phyloP scores from a whole-genome alignment of 1,140 invertebrate species.

The Dolichoris vasculosae region DNA sequence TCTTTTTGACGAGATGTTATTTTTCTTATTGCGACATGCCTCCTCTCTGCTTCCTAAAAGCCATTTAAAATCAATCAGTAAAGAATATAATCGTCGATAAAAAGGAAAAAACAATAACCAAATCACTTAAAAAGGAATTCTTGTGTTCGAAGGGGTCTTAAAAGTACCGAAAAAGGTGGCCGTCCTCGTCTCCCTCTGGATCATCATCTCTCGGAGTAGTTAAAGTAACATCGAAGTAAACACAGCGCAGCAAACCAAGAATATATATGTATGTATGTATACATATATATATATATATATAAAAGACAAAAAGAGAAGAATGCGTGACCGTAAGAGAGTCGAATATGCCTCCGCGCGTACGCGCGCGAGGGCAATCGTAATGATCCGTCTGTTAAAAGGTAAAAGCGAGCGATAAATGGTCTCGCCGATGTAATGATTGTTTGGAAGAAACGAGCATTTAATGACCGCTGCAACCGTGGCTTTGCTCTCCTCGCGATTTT shows the following conservation, averaged over 20 bases:
- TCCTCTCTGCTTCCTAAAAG: neutral
- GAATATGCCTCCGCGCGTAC: constrained; percentile 40
- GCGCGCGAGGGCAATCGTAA: constrained; percentile 38
- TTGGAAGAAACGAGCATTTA: constrained; percentile 50
- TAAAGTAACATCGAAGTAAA: constrained; percentile 46
- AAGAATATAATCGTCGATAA: constrained; percentile 43
- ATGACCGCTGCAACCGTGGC: neutral
- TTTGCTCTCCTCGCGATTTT: constrained; percentile 12
- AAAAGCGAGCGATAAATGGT: constrained; percentile 47
- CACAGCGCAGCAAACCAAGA: neutral
- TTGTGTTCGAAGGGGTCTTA: constrained; percentile 6
- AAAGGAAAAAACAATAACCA: constrained; percentile 10
- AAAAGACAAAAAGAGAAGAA: constrained; percentile 13
- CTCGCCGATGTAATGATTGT: constrained; percentile 49
- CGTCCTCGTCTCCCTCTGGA: neutral
- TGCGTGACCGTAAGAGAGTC: neutral
- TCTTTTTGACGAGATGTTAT: constrained; percentile 24
- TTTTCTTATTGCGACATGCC: neutral
- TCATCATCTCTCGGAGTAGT: constrained; percentile 22
- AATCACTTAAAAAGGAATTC: constrained; percentile 41
- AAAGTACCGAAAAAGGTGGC: constrained; percentile 22
- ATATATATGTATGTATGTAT: neutral
- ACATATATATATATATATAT: neutral
- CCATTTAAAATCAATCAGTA: constrained; percentile 48
- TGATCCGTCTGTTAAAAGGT: constrained; percentile 36